Conservation (phyloP, 2,797 vertebrate species). For the Aldrovandia affinis region DNA sequence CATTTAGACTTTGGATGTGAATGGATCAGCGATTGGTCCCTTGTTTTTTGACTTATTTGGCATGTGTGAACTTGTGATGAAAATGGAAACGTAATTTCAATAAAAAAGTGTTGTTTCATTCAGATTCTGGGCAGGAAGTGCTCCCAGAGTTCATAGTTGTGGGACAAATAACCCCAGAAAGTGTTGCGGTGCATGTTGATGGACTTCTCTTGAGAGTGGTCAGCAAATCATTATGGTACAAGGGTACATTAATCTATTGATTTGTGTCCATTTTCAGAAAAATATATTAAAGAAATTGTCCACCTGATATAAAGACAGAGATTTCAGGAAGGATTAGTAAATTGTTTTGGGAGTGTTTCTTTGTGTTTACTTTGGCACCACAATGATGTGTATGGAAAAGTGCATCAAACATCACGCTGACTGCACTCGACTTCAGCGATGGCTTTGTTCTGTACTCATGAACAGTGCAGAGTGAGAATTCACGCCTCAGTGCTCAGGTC, state of each 20-base stretch:
- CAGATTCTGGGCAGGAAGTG: neutral
- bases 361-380: slow-evolving; percentile 13
- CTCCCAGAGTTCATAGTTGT: neutral
- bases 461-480: neutral
- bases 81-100: neutral
- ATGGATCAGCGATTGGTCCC: neutral
- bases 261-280: neutral
- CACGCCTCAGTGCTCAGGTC: neutral
- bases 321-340: neutral
- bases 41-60: neutral
- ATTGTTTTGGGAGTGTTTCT: neutral
- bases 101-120: neutral
- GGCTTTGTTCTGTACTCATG: neutral
- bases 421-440: neutral
- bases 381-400: neutral
- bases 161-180: neutral
- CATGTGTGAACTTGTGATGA: too few species aligned
- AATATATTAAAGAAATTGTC: neutral
- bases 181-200: neutral
- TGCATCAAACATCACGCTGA: neutral
- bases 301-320: neutral
- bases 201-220: neutral
- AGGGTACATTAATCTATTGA: neutral
- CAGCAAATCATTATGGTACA: neutral
- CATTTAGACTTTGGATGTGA: neutral